Base-by-base conservation (phyloP, 2,888 invertebrate genomes). In the Alloplasta piceator region DNA sequence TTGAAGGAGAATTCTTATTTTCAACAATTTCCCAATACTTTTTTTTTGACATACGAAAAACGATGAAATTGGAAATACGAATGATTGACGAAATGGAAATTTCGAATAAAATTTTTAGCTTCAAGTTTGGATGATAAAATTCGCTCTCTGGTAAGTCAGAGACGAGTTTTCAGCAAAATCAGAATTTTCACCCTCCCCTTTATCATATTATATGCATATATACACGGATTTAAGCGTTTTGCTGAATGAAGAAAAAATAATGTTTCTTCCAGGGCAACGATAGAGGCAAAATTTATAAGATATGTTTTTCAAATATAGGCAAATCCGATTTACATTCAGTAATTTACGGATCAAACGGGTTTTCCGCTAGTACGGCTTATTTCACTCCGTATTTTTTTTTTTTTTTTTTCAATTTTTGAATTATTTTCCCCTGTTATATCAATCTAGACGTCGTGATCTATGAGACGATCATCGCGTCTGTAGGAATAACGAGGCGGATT, bases 401-500 rank as follows among this genome's bases (percentile, higher is more conserved):
- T 3, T 50, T 63, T 58, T 63, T 63, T 46, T 10, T 7, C n/a
- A n/a, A n/a, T n/a, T 1, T 9, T 9, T 16, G 9, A 5, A 5
- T 63, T 36, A n/a, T 41, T 10, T n/a, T 36, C 10, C 7, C n/a
- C n/a, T n/a, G n/a, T n/a, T n/a, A n/a, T n/a, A n/a, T n/a, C 5
- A 12, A 73, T 46, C 16, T 72, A 92, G 79, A 92, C 91, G 70
- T 91, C 88, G 76, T 92, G 91, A 79, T 92, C 90, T 52, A 92
- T 87, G 58, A 92, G 86, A 85, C 91, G 91, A 76, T 89, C 86
- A 74, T 92, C 92, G 66, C 89, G 88, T 67, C 91, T 88, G 73
- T 90, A 92, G 76, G 90, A 90, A 84, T 91, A 92, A 41, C 90
- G 86, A 10, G 92, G 91, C 7, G 91, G 87, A 85, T 89, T 91